Base-by-base conservation (phyloP, 2,113 vertebrate genomes). In the Nothobranchius furzeri region DNA sequence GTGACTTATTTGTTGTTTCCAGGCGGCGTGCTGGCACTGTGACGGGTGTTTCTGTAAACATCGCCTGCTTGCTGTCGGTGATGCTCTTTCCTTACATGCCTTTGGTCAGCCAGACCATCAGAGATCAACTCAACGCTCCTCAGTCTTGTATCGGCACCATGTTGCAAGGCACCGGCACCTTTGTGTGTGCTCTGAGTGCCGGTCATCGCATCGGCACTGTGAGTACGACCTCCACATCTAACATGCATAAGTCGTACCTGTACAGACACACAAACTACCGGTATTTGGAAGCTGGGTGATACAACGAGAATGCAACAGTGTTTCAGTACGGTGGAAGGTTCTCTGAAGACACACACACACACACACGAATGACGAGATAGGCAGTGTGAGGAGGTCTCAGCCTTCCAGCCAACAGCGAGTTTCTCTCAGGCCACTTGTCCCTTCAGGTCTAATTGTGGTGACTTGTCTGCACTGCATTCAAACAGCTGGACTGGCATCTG, bases 21-120 rank as follows among this genome's bases (percentile, higher is more conserved):
- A 99, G 97, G 92, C 90, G 90, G 79, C 94, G 94, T 0, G 96
- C 97, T 0, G 94, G 95, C 73, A 96, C 97, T 0, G 96, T 97
- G 83, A 98, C 96, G 0, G 96, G 95, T 0, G 79, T 99, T 69
- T 95, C 96, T 0, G 94, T 98, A 83, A 99, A 98, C 14, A 73
- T 98, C 68, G 93, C 96, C 0, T 93, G 94, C 53, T 66, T 95
- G 70, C 88, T 98, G 40, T 95, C 96, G 0, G 82, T 93, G 56
- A 92, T 98, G 92, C 77, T 98, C 3, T 91, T 92, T 82, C 97
- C 97, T 0, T 99, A 95, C 87, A 96, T 98, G 95, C 97, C 97
- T 0, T 78, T 88, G 0, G 72, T 96, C 74, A 95, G 96, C 53
- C 61, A 82, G 1, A 91, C 93, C 74, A 98, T 99, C 90, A 93